phyloP scores from a whole-genome alignment of 2,888 invertebrate genomes.

The Caenorhabditis macrosperma region DNA sequence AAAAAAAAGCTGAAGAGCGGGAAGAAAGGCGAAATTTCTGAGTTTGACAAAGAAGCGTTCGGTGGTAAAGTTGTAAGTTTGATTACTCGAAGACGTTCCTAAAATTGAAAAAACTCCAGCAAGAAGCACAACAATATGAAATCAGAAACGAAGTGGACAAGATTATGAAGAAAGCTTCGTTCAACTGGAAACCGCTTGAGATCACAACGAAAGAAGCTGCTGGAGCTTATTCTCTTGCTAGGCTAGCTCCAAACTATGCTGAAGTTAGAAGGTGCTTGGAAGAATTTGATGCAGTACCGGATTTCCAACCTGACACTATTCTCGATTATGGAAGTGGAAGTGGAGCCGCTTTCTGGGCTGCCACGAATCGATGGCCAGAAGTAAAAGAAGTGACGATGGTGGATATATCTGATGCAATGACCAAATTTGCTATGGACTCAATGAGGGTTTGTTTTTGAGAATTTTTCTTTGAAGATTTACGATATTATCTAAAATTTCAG shows the following conservation, averaged over 20 bases:
- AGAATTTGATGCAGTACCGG: slow-evolving; percentile 79
- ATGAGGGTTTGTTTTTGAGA: slow-evolving; percentile 64
- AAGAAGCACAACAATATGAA: slow-evolving; percentile 67
- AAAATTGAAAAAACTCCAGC: slow-evolving; percentile 37
- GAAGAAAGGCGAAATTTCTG: slow-evolving; percentile 52
- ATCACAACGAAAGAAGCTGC: slow-evolving; percentile 70
- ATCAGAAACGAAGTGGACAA: slow-evolving; percentile 70
- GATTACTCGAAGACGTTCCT: no score
- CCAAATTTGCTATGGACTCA: slow-evolving; percentile 84
- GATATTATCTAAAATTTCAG: slow-evolving; percentile 21
- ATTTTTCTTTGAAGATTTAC: not conserved
- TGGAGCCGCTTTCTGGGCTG: slow-evolving; percentile 88
- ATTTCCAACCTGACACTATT: slow-evolving; percentile 87
- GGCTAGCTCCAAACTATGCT: slow-evolving; percentile 75
- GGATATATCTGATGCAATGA: slow-evolving; percentile 89
- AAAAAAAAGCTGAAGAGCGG: slow-evolving; percentile 60
- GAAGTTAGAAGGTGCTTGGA: slow-evolving; percentile 73
- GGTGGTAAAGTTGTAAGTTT: slow-evolving; percentile 61
- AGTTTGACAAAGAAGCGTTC: slow-evolving; percentile 57
- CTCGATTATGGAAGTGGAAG: slow-evolving; percentile 95
- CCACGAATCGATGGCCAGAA: slow-evolving; percentile 84
- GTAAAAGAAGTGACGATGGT: slow-evolving; percentile 88
- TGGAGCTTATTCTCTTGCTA: slow-evolving; percentile 71
- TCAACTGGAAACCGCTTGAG: slow-evolving; percentile 77
- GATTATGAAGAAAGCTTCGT: slow-evolving; percentile 70